phyloP scores from a whole-genome alignment of 2,113 vertebrate genomes.

The Aegypius monachus region DNA sequence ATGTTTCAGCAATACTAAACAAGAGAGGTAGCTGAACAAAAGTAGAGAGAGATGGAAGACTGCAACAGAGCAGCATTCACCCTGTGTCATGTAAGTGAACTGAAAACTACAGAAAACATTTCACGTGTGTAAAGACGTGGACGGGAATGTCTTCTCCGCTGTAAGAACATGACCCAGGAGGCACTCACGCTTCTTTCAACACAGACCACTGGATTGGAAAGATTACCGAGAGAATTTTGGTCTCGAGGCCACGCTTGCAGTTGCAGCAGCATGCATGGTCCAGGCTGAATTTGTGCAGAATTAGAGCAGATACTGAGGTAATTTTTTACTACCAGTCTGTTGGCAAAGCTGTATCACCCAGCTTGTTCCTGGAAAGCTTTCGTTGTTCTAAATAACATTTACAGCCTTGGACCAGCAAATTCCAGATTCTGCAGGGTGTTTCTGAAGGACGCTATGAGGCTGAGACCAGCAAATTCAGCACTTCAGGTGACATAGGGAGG shows the following conservation, averaged over 20 bases:
- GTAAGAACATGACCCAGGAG: not conserved
- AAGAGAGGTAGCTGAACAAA: not conserved
- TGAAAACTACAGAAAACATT: not conserved
- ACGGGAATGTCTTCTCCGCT: not conserved
- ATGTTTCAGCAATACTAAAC: not conserved
- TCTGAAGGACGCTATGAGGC: not conserved
- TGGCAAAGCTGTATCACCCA: not conserved
- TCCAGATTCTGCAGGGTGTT: not conserved
- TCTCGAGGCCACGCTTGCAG: not conserved
- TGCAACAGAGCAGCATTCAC: not conserved
- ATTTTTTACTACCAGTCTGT: not conserved
- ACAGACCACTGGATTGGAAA: not conserved
- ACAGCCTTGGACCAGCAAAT: not conserved
- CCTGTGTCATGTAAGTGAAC: not conserved
- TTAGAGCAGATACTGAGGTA: not conserved
- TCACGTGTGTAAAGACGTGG: not conserved
- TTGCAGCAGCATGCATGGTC: not conserved
- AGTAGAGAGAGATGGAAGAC: not conserved
- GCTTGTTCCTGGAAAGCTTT: not conserved
- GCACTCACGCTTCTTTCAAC: not conserved
- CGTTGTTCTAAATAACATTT: not conserved
- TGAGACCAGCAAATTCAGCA: not conserved
- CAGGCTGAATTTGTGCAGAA: not conserved
- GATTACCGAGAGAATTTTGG: not conserved
- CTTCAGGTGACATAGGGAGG: not conserved